Conservation (phyloP, 2,888 invertebrate species). For the Agonopterix alstromeriana region DNA sequence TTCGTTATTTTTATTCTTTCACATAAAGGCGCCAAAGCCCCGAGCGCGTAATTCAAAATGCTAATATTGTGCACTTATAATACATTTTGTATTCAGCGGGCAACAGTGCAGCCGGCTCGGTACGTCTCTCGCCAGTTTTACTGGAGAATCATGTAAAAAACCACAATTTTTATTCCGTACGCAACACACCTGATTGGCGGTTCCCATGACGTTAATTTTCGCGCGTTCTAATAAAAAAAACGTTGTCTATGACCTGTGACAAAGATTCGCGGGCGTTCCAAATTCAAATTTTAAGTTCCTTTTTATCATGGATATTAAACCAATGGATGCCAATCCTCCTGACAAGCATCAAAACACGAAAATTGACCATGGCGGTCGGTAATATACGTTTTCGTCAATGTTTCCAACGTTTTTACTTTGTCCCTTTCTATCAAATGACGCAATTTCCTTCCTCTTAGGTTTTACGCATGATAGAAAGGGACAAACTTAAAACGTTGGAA, state of each 20-base stretch:
- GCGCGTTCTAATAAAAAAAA: conserved; percentile 29
- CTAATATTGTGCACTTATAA: conserved; percentile 71
- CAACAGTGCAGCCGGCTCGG: conserved; percentile 48
- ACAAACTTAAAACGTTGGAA: too few species aligned
- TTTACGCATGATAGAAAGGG: too few species aligned
- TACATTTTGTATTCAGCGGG: conserved; percentile 67
- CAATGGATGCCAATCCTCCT: too few species aligned
- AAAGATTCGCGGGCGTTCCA: neutral
- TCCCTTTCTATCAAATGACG: too few species aligned
- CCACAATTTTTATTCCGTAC: conserved; percentile 64
- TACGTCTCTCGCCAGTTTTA: conserved; percentile 65
- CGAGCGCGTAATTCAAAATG: conserved; percentile 72
- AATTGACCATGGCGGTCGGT: too few species aligned
- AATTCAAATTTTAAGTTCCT: neutral
- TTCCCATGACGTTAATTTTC: conserved; percentile 74
- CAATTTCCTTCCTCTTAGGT: too few species aligned
- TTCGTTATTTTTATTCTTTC: conserved; percentile 12
- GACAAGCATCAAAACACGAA: too few species aligned
- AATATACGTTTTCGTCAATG: too few species aligned
- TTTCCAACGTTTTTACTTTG: too few species aligned
- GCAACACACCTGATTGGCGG: conserved; percentile 63
- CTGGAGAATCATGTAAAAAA: conserved; percentile 73
- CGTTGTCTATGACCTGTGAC: conserved; percentile 26
- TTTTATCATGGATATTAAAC: too few species aligned
- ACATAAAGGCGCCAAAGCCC: conserved; percentile 35